Percentiles rank a stretch among this genome's conserved stretches.
Evolutionary conservation across 2,113 vertebrate species (phyloP).

Genomic region (Ursus arctos): DNA sequence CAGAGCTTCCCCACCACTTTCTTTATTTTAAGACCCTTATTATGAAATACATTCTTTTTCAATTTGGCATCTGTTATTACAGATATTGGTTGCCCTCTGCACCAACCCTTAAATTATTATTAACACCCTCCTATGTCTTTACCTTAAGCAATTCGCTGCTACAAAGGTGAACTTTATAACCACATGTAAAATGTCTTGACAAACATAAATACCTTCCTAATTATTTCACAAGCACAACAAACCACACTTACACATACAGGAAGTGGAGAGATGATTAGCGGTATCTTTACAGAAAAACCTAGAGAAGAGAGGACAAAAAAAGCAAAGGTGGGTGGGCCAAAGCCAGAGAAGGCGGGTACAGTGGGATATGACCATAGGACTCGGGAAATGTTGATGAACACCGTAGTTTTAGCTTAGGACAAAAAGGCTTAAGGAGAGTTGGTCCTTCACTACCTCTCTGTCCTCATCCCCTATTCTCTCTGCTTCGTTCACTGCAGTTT

Average conservation of each 20-base stretch:
- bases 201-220: constrained; percentile 39
- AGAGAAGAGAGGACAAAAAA: background rate
- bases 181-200: background rate
- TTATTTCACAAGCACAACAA: background rate
- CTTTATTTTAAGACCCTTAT: background rate
- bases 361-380: background rate
- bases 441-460: background rate
- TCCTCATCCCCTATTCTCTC: background rate
- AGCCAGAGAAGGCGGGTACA: background rate
- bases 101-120: background rate
- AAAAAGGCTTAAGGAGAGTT: background rate
- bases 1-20: background rate
- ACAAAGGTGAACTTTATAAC: background rate
- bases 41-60: background rate
- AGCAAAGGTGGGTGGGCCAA: background rate
- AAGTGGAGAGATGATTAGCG: background rate
- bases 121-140: background rate
- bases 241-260: background rate
- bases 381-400: background rate
- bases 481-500: background rate
- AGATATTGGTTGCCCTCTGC: background rate
- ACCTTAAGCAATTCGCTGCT: background rate
- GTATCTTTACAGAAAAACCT: background rate
- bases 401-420: background rate
- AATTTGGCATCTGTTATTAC: background rate